Base-by-base conservation (phyloP, 2,888 invertebrate genomes). In the Cephus spinipes region DNA sequence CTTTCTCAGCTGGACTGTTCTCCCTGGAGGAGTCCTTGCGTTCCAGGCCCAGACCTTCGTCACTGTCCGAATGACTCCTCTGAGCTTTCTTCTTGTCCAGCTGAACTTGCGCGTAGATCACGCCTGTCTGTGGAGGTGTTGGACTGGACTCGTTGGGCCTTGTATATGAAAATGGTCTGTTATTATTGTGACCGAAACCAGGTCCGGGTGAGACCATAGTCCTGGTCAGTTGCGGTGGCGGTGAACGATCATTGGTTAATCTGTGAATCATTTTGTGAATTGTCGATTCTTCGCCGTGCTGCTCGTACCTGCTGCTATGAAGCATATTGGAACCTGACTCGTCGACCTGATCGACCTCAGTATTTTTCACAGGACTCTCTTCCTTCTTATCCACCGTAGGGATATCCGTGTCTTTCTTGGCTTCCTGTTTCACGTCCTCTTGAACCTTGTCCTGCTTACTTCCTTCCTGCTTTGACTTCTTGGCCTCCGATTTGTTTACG, bases 151-250 rank as follows among this genome's bases (percentile, higher is more conserved):
- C 93, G 86, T 94, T 94, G 11, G 94, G 94, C 85, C 94, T 93
- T 4, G 95, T 95, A 86, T 97, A 97, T 0, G 97, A 97, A 91
- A 97, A 97, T 40, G 96, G 97, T 88, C 96, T 94, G 88, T 96
- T 96, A 83, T 94, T 94, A 88, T 96, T 96, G 83, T 94, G 94
- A 35, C 94, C 94, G 73, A 94, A 94, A 82, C 94, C 94, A 6
- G 92, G 92, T 75, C 94, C 92, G 35, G 95, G 94, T 31, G 94
- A 92, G 77, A 95, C 93, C 90, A 95, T 92, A 71, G 92, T 92
- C 34, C 92, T 91, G 87, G 94, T 94, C 55, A 94, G 91, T 86
- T 94, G 94, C 1, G 95, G 94, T 73, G 95, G 94, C 1, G 95
- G 94, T 12, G 95, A 94, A 75, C 94, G 94, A 84, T 96, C 96